Conservation (phyloP, 2,113 vertebrate genomes). For the Colius striatus region DNA sequence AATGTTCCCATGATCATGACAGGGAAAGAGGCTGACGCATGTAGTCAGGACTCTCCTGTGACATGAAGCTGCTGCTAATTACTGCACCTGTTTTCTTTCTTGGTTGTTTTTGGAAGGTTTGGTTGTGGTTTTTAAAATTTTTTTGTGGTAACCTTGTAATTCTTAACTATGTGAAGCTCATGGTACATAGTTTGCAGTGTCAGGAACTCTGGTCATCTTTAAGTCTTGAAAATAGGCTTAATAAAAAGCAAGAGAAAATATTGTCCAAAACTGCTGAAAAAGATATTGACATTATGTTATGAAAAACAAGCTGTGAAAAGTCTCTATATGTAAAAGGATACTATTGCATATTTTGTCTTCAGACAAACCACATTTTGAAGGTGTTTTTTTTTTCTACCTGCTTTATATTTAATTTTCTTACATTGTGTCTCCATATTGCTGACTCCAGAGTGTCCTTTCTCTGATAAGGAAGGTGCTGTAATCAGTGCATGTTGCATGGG, state of each 20-base stretch:
- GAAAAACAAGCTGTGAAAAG: neutral
- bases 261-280: neutral
- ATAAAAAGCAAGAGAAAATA: neutral
- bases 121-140: neutral
- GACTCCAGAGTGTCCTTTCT: neutral
- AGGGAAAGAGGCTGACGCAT: neutral
- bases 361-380: neutral
- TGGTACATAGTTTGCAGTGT: neutral
- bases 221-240: neutral
- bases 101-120: neutral
- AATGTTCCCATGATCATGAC: rapidly evolving
- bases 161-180: neutral
- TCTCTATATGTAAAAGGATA: neutral
- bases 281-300: neutral
- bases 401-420: neutral
- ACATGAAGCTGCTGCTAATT: neutral
- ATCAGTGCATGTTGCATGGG: neutral
- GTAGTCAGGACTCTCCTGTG: rapidly evolving
- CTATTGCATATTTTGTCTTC: neutral
- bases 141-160: neutral
- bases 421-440: neutral
- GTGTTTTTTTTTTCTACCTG: neutral
- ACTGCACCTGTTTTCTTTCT: neutral
- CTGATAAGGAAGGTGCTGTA: neutral
- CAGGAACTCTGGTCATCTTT: neutral